Evolutionary conservation across 2,113 vertebrate species (phyloP), one percentile per base, ranked within the genome.

Genomic region (Motacilla alba): DNA sequence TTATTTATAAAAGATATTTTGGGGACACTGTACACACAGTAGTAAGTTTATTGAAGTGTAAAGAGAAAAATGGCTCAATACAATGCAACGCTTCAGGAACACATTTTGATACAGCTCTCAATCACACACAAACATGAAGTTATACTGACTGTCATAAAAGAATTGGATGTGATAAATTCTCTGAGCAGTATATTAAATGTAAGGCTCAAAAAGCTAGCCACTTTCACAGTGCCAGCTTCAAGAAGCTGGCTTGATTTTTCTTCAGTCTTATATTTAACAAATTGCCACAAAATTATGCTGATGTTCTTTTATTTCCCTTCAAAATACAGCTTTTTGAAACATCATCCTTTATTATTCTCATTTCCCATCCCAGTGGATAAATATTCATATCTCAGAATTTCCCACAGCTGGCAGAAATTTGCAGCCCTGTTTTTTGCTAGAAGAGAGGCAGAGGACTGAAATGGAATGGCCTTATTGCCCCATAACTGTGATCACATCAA

Each of bases 81-180:
- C 80, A 94, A 56, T 64, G 60, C 74, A 95, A 13, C 74, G 46
- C n/a, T 95, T 87, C 44, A 58, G 80, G 84, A 97, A 73, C 62
- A 89, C 62, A 83, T 88, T 83, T 73, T 95, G 64, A 79, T 92
- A 94, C 78, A 95, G 75, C 31, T 87, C 63, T 96, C 70, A 89
- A 58, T 95, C 95, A 92, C 92, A 90, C 77, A 87, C 84, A 97
- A 95, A 74, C 70, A 69, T 83, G 30, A 88, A 93, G 92, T 97
- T 97, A 94, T 90, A 96, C 89, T 92, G 50, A 85, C 94, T 96
- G 84, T 95, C 92, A 93, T 92, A 94, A 96, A 96, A 90, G 80
- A 96, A 96, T 83, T 96, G 93, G 91, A 95, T 86, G 76, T 95
- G 81, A 94, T 96, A 87, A 64, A 95, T 89, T 90, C 89, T 91